Evolutionary conservation across 2,797 vertebrate species (phyloP).

Genomic region (Knipowitschia caucasica): DNA sequence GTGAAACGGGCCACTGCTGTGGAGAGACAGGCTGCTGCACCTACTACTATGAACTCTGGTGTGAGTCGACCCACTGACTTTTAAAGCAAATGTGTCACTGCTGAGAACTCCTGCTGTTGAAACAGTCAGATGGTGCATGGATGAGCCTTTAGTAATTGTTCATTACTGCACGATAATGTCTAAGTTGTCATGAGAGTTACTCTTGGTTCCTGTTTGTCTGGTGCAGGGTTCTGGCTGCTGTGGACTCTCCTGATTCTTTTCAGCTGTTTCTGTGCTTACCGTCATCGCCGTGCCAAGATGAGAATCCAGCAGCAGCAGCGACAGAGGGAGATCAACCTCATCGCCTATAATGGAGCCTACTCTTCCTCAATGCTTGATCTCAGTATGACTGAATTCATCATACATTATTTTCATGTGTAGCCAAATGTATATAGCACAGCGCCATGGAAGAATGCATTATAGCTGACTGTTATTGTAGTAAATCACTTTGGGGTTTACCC

Average conservation of each 20-base stretch:
- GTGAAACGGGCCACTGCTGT: slow-evolving; percentile 92
- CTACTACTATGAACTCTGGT: slow-evolving; percentile 95
- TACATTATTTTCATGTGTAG: not conserved
- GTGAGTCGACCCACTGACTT: slow-evolving; percentile 74
- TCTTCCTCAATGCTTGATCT: slow-evolving; percentile 82
- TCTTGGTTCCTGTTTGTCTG: slow-evolving; percentile 19
- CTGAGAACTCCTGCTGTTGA: not conserved
- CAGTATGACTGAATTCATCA: slow-evolving; percentile 67
- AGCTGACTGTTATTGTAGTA: too few relatives aligned
- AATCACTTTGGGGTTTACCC: too few relatives aligned
- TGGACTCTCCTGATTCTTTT: slow-evolving; percentile 91
- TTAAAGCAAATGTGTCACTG: slow-evolving; percentile 4
- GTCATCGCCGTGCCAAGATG: slow-evolving; percentile 88
- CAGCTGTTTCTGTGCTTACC: slow-evolving; percentile 92
- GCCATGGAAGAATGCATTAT: too few relatives aligned
- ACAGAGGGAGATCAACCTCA: slow-evolving; percentile 92
- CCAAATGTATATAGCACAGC: not conserved
- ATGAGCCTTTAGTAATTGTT: not conserved
- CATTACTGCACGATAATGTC: not conserved
- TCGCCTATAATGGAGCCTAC: slow-evolving; percentile 89
- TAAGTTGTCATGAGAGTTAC: not conserved
- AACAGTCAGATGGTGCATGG: not conserved
- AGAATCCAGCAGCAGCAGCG: slow-evolving; percentile 91
- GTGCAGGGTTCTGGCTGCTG: slow-evolving; percentile 92
- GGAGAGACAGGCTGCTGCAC: slow-evolving; percentile 93